Evolutionary conservation across 2,888 invertebrate species (phyloP).

Genomic region (Leptinotarsa peninsularis): DNA sequence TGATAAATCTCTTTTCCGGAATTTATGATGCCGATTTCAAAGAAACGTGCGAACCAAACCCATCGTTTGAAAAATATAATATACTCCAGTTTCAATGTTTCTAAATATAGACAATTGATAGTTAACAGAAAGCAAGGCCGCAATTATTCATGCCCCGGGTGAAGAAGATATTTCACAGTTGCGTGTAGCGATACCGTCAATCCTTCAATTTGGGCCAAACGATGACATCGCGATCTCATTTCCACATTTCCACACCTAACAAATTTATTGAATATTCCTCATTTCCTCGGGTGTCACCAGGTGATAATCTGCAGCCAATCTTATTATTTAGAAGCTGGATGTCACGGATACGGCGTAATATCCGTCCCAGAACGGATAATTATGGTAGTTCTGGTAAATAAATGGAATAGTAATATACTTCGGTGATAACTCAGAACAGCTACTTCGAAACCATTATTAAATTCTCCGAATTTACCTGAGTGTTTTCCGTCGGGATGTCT

Average conservation of each 20-base stretch:
- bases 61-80: neutral
- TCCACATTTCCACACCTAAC: slow-evolving; percentile 20
- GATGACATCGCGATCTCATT: slow-evolving; percentile 18
- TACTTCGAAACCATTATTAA: slow-evolving; percentile 12
- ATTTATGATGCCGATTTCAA: neutral
- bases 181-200: slow-evolving; percentile 10
- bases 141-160: slow-evolving; percentile 9
- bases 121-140: neutral
- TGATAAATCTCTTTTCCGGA: neutral
- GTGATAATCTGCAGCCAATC: slow-evolving; percentile 42
- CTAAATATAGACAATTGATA: neutral
- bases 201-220: slow-evolving; percentile 8
- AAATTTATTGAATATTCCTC: slow-evolving; percentile 39
- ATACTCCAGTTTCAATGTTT: neutral
- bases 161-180: neutral
- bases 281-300: slow-evolving; percentile 36
- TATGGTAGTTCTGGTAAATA: slow-evolving; percentile 28
- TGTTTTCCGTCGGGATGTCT: neutral
- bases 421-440: neutral
- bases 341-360: slow-evolving; percentile 41
- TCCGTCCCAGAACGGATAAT: slow-evolving; percentile 39
- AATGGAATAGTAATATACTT: slow-evolving; percentile 31
- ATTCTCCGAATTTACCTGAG: neutral
- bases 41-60: neutral
- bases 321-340: slow-evolving; percentile 42